Conservation (phyloP, 2,113 vertebrate species). For the Isurus oxyrinchus region DNA sequence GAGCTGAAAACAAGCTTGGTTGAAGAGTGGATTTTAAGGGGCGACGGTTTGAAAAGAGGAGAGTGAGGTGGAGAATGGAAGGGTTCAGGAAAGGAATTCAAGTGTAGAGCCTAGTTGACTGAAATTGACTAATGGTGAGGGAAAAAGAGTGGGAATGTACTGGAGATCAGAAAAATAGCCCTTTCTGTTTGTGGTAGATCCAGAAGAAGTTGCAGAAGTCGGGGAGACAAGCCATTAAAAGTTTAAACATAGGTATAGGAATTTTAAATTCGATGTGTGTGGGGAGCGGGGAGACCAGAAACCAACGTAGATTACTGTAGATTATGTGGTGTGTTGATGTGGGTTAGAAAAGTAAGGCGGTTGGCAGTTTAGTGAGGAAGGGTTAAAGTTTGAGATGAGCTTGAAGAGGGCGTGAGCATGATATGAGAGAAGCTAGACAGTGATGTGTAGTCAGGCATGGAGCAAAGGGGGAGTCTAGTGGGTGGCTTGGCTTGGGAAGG, state of each 20-base stretch:
- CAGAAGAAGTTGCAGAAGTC: neutral
- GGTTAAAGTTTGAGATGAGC: neutral
- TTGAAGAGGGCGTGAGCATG: neutral
- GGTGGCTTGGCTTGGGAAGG: too few relatives aligned
- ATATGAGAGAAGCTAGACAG: neutral
- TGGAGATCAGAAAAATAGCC: neutral
- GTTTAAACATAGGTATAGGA: neutral
- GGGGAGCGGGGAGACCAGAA: neutral
- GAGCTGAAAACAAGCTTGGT: neutral
- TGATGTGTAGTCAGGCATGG: neutral
- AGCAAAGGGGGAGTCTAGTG: neutral
- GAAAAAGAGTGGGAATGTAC: neutral
- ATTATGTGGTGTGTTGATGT: neutral
- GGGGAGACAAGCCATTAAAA: neutral
- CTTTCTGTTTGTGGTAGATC: neutral
- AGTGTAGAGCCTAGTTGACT: neutral
- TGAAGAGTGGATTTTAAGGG: neutral
- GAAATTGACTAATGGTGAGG: neutral
- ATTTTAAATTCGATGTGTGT: neutral
- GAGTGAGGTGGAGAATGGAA: neutral
- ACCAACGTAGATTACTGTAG: neutral
- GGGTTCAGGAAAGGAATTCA: neutral
- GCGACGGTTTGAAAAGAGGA: neutral
- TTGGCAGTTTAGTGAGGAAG: neutral
- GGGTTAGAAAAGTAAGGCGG: neutral